Conservation (phyloP, 2,113 vertebrate species). For the Odocoileus virginianus region DNA sequence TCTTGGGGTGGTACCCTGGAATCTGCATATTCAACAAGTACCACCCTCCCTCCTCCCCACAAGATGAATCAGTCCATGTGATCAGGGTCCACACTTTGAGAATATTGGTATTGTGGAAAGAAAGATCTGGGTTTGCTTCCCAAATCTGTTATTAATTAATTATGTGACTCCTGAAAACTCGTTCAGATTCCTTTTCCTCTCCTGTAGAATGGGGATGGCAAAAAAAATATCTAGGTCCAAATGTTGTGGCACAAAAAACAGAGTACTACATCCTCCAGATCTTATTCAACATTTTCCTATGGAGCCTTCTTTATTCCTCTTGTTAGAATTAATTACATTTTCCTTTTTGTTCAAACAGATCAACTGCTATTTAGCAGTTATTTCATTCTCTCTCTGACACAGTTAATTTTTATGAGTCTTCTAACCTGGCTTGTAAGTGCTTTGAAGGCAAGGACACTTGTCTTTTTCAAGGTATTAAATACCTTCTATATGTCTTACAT, state of each 20-base stretch:
- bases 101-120: background rate
- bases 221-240: background rate
- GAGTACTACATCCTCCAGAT: background rate
- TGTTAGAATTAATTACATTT: background rate
- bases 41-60: background rate
- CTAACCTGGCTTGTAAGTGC: background rate
- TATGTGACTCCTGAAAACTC: background rate
- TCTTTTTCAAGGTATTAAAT: background rate
- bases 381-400: background rate
- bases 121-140: background rate
- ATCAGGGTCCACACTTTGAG: background rate
- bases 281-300: background rate
- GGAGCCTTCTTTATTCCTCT: background rate
- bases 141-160: background rate
- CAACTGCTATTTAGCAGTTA: slow-evolving; percentile 11
- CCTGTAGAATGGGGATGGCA: background rate
- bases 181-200: background rate
- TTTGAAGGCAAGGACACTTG: background rate
- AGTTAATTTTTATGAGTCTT: background rate
- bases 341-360: background rate
- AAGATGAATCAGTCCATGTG: background rate
- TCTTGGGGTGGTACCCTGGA: background rate
- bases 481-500: background rate
- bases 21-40: background rate
- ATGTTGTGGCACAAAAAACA: background rate